Base-by-base conservation (phyloP, 2,888 invertebrate species). In the Hipparchia semele region DNA sequence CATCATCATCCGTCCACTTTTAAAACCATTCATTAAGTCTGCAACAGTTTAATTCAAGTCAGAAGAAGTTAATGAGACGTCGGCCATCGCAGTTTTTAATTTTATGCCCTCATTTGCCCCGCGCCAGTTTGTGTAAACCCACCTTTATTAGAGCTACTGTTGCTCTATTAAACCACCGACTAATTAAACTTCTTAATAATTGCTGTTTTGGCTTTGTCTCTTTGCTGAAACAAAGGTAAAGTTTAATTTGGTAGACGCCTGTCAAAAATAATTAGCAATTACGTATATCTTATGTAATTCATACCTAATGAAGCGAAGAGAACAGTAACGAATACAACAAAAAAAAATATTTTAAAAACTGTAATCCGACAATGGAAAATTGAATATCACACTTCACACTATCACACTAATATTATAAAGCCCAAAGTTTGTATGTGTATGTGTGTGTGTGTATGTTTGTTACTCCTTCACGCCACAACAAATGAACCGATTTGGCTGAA, bases 1-100 rank as follows among this genome's bases (percentile, higher is more conserved):
- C 58, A 23, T 53, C 58, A 23, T 53, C n/a, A 51, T 69, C 60
- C 39, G 79, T 78, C 67, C 58, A 6, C 10, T 78, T 73, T 75
- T 76, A 76, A 80, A 83, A 80, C 84, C 88, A 90, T 91, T 92
- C 91, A 92, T 92, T 92, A 90, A 91, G 87, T 89, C 86, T 71
- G 87, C 86, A 90, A 87, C 88, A 86, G 88, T 91, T 91, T 90
- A 90, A 91, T 91, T 91, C 89, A 86, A 88, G 86, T 89, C 90
- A 86, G 88, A 84, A 86, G 86, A 87, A 90, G 86, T 87, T 91
- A 92, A 92, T 91, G 92, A 92, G 89, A 85, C 90, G 87, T 82
- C 82, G 80, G 77, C 80, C 79, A 79, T 81, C 80, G 82, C 82
- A 86, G 80, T 90, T 92, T 90, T 91, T 90, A 92, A 91, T 90